phyloP scores from a whole-genome alignment of 1,140 invertebrate genomes.

The Penaeus indicus region DNA sequence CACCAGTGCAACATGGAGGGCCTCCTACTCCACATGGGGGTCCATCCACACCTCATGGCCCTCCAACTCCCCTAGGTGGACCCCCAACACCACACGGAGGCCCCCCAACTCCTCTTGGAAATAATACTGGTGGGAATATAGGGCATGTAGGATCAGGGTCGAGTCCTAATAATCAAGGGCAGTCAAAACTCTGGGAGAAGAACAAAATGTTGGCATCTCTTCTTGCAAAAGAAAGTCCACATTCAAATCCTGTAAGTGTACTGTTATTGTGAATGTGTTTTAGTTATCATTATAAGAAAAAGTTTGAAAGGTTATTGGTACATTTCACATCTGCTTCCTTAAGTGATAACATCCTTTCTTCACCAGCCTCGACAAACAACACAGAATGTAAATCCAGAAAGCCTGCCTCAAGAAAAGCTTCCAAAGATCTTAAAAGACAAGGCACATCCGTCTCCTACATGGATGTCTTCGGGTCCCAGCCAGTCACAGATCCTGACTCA shows the following conservation, averaged over 20 bases:
- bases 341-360: not conserved
- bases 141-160: slow-evolving; percentile 34
- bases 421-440: slow-evolving; percentile 63
- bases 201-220: slow-evolving; percentile 62
- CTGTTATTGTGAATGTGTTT: not conserved
- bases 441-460: slow-evolving; percentile 38
- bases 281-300: too few relatives aligned
- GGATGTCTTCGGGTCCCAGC: slow-evolving; percentile 42
- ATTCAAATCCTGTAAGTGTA: slow-evolving; percentile 23
- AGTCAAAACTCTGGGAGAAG: slow-evolving; percentile 49
- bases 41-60: slow-evolving; percentile 49
- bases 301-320: too few relatives aligned
- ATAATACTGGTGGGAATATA: slow-evolving; percentile 38
- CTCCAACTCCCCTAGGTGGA: slow-evolving; percentile 50
- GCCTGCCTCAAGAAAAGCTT: slow-evolving; percentile 59
- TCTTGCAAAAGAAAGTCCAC: slow-evolving; percentile 49
- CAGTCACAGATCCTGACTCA: slow-evolving; percentile 42
- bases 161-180: slow-evolving; percentile 54
- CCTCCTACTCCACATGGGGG: slow-evolving; percentile 56
- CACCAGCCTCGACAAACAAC: slow-evolving; percentile 28
- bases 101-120: slow-evolving; percentile 35
- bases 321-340: not conserved
- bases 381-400: slow-evolving; percentile 38
- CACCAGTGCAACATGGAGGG: slow-evolving; percentile 51
- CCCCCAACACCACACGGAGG: slow-evolving; percentile 38